These are phyloP conservation scores for Drosophila malerkotliana DNA, from an alignment of 1,140 invertebrate species.

Conservation along the genomic window DNA sequence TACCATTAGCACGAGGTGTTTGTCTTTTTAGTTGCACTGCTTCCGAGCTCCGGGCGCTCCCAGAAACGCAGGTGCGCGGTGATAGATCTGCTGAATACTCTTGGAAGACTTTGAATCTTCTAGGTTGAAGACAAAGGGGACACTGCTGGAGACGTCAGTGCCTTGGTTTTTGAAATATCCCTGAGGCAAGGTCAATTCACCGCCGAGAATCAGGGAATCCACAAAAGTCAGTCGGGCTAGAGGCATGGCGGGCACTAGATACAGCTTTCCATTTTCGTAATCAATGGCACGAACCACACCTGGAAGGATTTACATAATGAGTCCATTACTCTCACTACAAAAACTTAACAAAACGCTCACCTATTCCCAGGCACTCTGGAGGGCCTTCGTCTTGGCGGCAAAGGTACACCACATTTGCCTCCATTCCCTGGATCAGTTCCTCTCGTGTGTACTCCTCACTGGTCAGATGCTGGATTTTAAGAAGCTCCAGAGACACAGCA, in stretches of 20 bases:
- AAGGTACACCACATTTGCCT: slow-evolving; percentile 79
- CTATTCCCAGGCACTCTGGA: slow-evolving; percentile 73
- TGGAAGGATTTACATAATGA: slow-evolving; percentile 6
- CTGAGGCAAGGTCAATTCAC: slow-evolving; percentile 66
- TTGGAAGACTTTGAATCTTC: slow-evolving; percentile 66
- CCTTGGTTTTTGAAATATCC: slow-evolving; percentile 71
- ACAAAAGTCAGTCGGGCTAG: slow-evolving; percentile 36
- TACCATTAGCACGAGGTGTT: background rate
- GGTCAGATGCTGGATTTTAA: slow-evolving; percentile 45
- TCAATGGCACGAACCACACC: slow-evolving; percentile 77
- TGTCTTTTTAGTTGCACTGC: background rate
- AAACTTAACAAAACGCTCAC: slow-evolving; percentile 26
- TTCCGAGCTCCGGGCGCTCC: slow-evolving; percentile 23
- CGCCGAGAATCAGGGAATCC: slow-evolving; percentile 60
- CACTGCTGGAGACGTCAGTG: slow-evolving; percentile 34
- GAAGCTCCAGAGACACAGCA: slow-evolving; percentile 31
- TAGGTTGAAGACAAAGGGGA: slow-evolving; percentile 70
- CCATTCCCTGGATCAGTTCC: slow-evolving; percentile 58
- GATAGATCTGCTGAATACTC: slow-evolving; percentile 73
- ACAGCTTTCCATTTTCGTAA: slow-evolving; percentile 44
- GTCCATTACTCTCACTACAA: background rate
- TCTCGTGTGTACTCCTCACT: slow-evolving; percentile 23
- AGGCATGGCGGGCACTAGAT: slow-evolving; percentile 63
- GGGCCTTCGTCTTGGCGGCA: background rate
- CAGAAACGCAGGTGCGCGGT: slow-evolving; percentile 50